These are phyloP conservation scores for Vollenhovia emeryi DNA, from an alignment of 1,140 invertebrate species.

Conservation along the genomic window DNA sequence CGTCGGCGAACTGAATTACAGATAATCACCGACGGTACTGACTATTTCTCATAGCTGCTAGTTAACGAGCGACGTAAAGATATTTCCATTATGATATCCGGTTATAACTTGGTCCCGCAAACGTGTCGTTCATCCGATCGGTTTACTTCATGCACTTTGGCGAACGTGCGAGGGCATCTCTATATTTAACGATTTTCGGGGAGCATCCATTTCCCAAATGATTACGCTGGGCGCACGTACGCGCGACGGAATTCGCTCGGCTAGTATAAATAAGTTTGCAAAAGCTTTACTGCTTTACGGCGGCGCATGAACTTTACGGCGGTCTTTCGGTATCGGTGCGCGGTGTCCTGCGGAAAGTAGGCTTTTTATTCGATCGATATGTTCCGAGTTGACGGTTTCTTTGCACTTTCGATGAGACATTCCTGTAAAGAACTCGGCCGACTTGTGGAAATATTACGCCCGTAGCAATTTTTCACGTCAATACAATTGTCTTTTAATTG, in stretches of 20 bases:
- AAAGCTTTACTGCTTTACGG: constrained; percentile 51
- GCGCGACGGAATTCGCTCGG: constrained; percentile 37
- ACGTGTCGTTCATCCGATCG: background rate
- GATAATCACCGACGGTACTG: background rate
- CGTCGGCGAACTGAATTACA: background rate
- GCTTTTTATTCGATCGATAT: constrained; percentile 45
- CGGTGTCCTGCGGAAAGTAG: constrained; percentile 28
- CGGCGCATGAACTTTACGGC: constrained; percentile 28
- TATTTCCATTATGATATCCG: constrained; percentile 10
- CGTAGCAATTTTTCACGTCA: background rate
- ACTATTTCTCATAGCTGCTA: background rate
- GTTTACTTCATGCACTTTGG: constrained; percentile 4
- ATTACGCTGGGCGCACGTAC: constrained; percentile 21
- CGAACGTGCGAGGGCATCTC: background rate
- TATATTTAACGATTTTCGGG: constrained; percentile 41
- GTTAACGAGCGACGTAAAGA: background rate
- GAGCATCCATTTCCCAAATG: constrained; percentile 40
- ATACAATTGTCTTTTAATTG: background rate
- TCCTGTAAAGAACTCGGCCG: background rate
- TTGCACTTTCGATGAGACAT: constrained; percentile 34
- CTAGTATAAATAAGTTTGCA: constrained; percentile 48
- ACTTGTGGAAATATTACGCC: background rate
- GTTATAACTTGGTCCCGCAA: constrained; percentile 1
- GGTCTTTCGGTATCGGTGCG: constrained; percentile 14
- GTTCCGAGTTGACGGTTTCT: constrained; percentile 33